These are phyloP conservation scores for Eriocheir sinensis DNA, from an alignment of 1,140 invertebrate species.

Conservation along the genomic window DNA sequence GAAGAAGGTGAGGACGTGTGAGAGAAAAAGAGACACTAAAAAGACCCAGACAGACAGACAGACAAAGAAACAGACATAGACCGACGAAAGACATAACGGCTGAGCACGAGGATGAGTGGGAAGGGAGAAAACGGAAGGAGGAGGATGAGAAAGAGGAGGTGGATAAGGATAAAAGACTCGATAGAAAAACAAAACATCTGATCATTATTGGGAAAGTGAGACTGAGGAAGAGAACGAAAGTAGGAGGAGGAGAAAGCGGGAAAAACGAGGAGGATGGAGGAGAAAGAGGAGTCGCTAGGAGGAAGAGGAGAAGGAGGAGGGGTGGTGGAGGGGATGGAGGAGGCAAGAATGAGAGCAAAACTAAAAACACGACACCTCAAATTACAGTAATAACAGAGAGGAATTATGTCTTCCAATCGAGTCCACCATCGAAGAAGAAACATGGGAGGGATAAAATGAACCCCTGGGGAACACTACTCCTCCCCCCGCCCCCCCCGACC, in stretches of 20 bases:
- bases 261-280: background rate
- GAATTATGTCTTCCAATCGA: too few relatives aligned
- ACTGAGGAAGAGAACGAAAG: background rate
- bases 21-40: background rate
- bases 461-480: too few relatives aligned
- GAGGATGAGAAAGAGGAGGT: background rate
- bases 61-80: background rate
- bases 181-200: background rate
- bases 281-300: background rate
- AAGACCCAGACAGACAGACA: background rate
- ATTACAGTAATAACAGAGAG: too few relatives aligned
- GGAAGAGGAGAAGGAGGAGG: too few relatives aligned
- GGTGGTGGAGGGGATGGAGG: too few relatives aligned
- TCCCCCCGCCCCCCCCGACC: too few relatives aligned
- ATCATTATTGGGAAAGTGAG: background rate
- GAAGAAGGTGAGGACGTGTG: background rate
- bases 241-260: background rate
- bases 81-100: too few relatives aligned
- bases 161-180: background rate
- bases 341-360: too few relatives aligned
- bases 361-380: too few relatives aligned
- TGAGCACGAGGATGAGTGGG: too few relatives aligned
- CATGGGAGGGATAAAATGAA: too few relatives aligned
- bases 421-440: too few relatives aligned
- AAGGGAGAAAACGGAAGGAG: slow-evolving; percentile 3